phyloP scores from a whole-genome alignment of 2,113 vertebrate species.

The Stictonetta naevosa region DNA sequence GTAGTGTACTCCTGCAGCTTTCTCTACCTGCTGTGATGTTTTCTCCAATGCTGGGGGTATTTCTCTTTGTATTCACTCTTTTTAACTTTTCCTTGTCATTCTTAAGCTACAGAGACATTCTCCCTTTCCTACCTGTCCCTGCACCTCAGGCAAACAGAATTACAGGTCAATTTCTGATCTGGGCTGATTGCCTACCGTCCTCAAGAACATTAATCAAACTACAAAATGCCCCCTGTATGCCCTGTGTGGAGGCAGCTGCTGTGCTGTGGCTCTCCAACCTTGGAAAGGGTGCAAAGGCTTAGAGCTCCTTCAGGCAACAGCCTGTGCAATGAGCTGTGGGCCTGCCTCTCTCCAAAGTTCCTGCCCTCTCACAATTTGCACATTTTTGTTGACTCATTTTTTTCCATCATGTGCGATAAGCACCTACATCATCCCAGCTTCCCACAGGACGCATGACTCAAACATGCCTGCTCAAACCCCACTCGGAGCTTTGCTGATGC shows the following conservation, averaged over 20 bases:
- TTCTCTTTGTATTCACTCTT: background rate
- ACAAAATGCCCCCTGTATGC: background rate
- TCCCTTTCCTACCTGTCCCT: background rate
- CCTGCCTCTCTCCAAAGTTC: background rate
- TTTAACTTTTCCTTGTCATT: background rate
- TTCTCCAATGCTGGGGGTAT: background rate
- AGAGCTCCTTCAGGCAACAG: background rate
- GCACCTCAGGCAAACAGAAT: background rate
- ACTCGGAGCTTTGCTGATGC: background rate
- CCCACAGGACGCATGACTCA: background rate
- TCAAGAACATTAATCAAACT: background rate
- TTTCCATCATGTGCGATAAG: background rate
- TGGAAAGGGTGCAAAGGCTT: background rate
- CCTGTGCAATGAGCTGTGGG: background rate
- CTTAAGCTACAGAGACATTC: background rate
- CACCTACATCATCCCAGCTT: background rate
- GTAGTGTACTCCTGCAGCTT: background rate
- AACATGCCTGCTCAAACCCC: background rate
- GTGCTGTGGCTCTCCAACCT: background rate
- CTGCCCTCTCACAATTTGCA: background rate
- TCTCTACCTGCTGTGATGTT: background rate
- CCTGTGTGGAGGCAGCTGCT: background rate
- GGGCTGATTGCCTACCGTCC: background rate
- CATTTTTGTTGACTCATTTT: background rate
- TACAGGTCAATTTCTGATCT: background rate